Conservation (phyloP, 2,797 vertebrate species). For the Syngnathus acus region DNA sequence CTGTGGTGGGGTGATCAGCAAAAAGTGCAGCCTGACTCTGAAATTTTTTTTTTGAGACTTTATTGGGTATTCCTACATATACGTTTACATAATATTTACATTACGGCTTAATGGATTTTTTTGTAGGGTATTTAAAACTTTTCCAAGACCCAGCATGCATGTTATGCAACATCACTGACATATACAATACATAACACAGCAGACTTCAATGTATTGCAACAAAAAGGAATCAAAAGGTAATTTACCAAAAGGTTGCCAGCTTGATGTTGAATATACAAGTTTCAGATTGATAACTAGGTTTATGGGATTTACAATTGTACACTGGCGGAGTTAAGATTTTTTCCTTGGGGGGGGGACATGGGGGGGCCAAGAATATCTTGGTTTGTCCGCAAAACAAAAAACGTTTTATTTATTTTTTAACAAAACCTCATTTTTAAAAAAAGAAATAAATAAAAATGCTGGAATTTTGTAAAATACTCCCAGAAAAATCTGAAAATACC, state of each 20-base stretch:
- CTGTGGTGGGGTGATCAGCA: slow-evolving; percentile 21
- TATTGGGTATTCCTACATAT: neutral
- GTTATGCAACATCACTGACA: neutral
- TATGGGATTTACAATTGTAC: too few species aligned
- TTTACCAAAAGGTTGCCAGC: neutral
- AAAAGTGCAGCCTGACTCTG: slow-evolving; percentile 15
- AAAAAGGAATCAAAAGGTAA: neutral
- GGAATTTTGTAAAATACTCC: too few species aligned
- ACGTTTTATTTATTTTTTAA: too few species aligned
- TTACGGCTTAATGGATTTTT: neutral
- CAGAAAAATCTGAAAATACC: too few species aligned
- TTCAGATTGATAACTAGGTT: neutral
- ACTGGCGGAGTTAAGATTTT: too few species aligned
- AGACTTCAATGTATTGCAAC: neutral
- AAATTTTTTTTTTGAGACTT: neutral
- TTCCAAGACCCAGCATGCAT: neutral
- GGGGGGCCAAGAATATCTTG: too few species aligned
- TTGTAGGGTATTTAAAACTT: neutral
- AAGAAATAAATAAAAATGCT: too few species aligned
- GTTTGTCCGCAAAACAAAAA: too few species aligned
- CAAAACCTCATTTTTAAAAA: too few species aligned
- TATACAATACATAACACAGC: neutral
- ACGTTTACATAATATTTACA: neutral
- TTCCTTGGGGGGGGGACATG: too few species aligned
- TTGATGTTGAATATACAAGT: too few species aligned